These are phyloP conservation scores for Macrotis lagotis DNA, from an alignment of 2,113 vertebrate genomes.

Conservation along the genomic window DNA sequence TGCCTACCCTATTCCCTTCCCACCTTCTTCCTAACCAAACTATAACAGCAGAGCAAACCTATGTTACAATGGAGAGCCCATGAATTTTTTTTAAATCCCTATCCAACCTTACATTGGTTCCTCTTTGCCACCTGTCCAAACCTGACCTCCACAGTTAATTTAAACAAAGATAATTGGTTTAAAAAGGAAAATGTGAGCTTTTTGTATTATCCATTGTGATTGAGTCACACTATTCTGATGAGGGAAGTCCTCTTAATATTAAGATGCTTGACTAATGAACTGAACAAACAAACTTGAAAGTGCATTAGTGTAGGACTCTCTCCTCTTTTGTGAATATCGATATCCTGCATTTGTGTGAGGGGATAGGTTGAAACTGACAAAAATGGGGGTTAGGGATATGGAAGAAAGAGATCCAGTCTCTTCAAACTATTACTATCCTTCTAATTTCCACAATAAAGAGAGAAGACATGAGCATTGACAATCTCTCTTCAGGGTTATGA, in stretches of 20 bases:
- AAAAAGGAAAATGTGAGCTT: background rate
- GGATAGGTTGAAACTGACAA: background rate
- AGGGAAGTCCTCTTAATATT: background rate
- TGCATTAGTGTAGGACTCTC: background rate
- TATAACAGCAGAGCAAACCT: background rate
- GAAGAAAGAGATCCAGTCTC: background rate
- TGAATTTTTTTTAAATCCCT: constrained; percentile 29
- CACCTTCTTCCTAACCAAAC: background rate
- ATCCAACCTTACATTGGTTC: constrained; percentile 14
- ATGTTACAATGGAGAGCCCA: constrained; percentile 6
- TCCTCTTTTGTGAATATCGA: background rate
- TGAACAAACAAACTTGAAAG: background rate
- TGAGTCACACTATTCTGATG: constrained; percentile 24
- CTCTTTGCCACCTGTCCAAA: background rate
- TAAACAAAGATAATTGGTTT: background rate
- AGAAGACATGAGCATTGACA: background rate
- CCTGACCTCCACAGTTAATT: background rate
- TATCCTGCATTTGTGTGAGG: background rate
- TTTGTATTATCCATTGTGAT: background rate
- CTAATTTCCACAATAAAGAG: background rate
- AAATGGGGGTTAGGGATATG: background rate
- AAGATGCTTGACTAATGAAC: background rate
- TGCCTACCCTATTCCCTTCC: background rate
- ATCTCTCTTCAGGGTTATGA: background rate
- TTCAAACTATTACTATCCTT: background rate